Conservation (phyloP, 2,113 vertebrate genomes). For the Monarcha castaneiventris region DNA sequence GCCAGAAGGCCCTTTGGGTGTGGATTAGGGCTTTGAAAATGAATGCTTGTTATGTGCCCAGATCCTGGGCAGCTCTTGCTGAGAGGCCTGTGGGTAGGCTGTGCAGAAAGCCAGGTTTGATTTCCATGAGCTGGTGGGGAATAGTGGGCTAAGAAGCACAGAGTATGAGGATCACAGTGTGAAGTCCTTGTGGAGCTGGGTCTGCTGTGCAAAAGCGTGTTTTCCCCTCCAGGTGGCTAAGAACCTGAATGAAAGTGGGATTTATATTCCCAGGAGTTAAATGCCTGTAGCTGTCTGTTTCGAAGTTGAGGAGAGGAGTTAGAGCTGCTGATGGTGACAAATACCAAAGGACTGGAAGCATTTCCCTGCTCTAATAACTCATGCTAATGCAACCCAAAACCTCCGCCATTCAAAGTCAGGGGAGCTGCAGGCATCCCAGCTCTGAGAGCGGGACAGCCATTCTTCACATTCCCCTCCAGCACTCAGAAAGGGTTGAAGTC, state of each 20-base stretch:
- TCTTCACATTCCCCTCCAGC: not conserved
- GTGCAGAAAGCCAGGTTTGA: not conserved
- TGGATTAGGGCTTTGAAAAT: not conserved
- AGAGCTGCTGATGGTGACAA: not conserved
- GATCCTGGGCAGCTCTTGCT: not conserved
- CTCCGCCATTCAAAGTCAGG: not conserved
- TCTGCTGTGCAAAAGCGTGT: not conserved
- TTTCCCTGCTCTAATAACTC: slow-evolving; percentile 43
- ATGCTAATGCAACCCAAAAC: not conserved
- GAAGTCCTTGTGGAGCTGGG: not conserved
- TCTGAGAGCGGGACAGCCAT: not conserved
- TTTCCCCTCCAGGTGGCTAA: slow-evolving; percentile 7
- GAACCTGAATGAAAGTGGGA: not conserved
- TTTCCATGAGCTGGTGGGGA: not conserved
- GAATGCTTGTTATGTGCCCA: not conserved
- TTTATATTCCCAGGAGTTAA: slow-evolving; percentile 15
- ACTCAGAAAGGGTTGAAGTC: not conserved
- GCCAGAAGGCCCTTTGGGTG: not conserved
- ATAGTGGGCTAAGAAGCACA: not conserved
- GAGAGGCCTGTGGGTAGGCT: not conserved
- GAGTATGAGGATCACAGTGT: not conserved
- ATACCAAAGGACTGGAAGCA: not conserved
- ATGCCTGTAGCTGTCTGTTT: slow-evolving; percentile 4
- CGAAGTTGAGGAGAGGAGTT: not conserved
- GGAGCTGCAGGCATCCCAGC: not conserved